Conservation (phyloP, 2,113 vertebrate genomes). For the Plotosus lineatus region DNA sequence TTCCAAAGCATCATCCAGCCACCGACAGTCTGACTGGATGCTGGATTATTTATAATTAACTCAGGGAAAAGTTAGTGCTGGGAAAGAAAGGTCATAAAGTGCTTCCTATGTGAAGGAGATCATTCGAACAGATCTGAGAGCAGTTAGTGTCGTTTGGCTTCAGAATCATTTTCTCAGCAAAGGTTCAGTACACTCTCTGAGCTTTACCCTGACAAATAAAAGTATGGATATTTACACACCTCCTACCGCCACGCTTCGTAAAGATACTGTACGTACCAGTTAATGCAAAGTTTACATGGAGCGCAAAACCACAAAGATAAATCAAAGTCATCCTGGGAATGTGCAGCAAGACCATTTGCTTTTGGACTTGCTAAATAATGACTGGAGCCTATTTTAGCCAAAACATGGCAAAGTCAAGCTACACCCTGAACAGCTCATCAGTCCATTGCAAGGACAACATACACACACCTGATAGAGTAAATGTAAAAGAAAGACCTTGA, state of each 20-base stretch:
- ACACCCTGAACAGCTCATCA: too few species aligned
- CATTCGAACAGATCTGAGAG: background rate
- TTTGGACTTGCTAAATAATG: background rate
- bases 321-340: background rate
- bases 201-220: background rate
- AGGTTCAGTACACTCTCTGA: background rate
- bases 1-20: background rate
- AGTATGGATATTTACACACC: background rate
- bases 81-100: background rate
- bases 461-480: background rate
- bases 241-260: too few species aligned
- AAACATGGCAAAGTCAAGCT: too few species aligned
- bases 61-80: background rate
- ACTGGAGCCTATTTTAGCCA: background rate
- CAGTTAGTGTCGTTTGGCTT: background rate
- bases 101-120: background rate
- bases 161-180: background rate
- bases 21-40: background rate
- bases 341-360: background rate
- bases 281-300: too few species aligned
- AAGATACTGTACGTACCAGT: too few species aligned
- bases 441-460: too few species aligned
- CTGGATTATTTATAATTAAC: background rate
- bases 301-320: background rate
- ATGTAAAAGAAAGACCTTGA: background rate